Percentiles rank a stretch among this genome's conserved stretches.
Conservation (phyloP, 2,888 invertebrate species). For the Nezara viridula region DNA sequence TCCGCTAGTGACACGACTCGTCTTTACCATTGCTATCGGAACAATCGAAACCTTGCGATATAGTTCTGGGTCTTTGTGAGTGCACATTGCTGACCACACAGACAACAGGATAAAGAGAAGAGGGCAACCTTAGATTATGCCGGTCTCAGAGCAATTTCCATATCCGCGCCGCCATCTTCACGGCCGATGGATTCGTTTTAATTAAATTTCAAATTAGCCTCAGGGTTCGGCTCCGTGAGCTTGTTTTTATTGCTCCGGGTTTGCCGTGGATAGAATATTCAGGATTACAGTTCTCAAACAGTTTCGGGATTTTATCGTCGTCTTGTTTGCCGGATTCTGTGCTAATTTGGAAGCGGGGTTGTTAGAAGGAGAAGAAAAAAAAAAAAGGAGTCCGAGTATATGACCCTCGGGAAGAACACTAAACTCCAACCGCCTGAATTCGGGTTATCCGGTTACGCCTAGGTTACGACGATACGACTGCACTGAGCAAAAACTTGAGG, state of each 20-base stretch:
- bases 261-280: not conserved
- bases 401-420: not conserved
- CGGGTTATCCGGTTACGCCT: slow-evolving; percentile 21
- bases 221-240: not conserved
- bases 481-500: not conserved
- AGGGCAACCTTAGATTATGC: not conserved
- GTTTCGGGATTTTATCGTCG: not conserved
- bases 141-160: slow-evolving; percentile 18
- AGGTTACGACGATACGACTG: not conserved
- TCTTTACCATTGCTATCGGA: too few species aligned
- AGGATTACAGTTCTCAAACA: not conserved
- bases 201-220: slow-evolving; percentile 52
- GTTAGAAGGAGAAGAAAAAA: not conserved
- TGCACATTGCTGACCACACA: not conserved
- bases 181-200: slow-evolving; percentile 43
- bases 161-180: slow-evolving; percentile 44
- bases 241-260: not conserved
- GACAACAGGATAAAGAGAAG: not conserved
- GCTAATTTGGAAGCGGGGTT: slow-evolving; percentile 1
- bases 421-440: not conserved
- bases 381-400: not conserved
- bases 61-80: too few species aligned
- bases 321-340: not conserved
- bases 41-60: too few species aligned
- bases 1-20: too few species aligned